Percentiles rank a stretch among this genome's conserved stretches.
phyloP scores from a whole-genome alignment of 1,140 invertebrate genomes.

The Meteorus sp. region DNA sequence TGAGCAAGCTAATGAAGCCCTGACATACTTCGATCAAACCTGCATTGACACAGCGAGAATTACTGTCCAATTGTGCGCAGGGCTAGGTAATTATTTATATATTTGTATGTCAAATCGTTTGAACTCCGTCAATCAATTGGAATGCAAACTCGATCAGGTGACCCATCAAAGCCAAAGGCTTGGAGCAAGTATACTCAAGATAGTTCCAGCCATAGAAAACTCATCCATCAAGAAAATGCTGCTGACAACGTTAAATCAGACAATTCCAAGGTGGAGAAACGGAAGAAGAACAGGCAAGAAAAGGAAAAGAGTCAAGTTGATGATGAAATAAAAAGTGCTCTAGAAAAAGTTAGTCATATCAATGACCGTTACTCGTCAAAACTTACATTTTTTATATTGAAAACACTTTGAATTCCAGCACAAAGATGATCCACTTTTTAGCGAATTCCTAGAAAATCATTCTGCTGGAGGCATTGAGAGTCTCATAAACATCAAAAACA shows the following conservation, averaged over 20 bases:
- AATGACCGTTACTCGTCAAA: constrained; percentile 16
- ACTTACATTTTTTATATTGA: constrained; percentile 3
- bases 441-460: constrained; percentile 85
- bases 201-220: constrained; percentile 66
- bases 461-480: constrained; percentile 59
- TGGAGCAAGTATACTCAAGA: constrained; percentile 86
- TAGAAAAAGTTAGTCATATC: constrained; percentile 62
- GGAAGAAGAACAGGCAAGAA: constrained; percentile 46
- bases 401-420: constrained; percentile 61
- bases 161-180: constrained; percentile 80
- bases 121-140: constrained; percentile 1
- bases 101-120: not conserved
- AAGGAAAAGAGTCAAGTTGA: constrained; percentile 57
- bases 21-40: constrained; percentile 79
- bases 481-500: no score
- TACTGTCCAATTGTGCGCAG: constrained; percentile 74
- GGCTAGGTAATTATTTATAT: constrained; percentile 61
- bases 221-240: constrained; percentile 43
- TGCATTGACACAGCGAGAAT: constrained; percentile 83
- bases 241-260: constrained; percentile 46
- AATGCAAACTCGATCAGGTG: constrained; percentile 57
- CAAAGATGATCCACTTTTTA: constrained; percentile 86
- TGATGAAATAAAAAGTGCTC: constrained; percentile 64
- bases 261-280: constrained; percentile 43
- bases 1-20: constrained; percentile 75